Base-by-base conservation (phyloP, 1,140 invertebrate genomes). In the Caenorhabditis brenneri region DNA sequence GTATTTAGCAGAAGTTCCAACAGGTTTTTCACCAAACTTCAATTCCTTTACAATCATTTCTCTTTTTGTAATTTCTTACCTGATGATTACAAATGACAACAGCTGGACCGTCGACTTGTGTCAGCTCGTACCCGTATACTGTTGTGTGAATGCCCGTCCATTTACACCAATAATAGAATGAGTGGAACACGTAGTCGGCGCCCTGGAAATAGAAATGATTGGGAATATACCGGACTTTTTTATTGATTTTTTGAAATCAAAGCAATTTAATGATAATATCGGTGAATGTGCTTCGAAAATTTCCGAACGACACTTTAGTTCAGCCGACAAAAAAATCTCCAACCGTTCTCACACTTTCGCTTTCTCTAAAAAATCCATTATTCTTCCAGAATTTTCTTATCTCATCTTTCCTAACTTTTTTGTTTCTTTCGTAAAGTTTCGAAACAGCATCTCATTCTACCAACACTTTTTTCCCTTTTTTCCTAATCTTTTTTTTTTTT, bases 41-140 rank as follows among this genome's bases (percentile, higher is more conserved):
- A n/a, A n/a, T n/a, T n/a, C n/a, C n/a, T n/a, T n/a, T n/a, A n/a
- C n/a, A n/a, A n/a, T n/a, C n/a, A n/a, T n/a, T n/a, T n/a, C n/a
- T n/a, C n/a, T n/a, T n/a, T n/a, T n/a, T n/a, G n/a, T n/a, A n/a
- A n/a, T n/a, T n/a, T n/a, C n/a, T 19, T 24, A 74, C 65, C 65
- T 74, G 65, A 74, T 74, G 65, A 74, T 74, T 74, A 24, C 65
- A 74, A 46, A 74, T 74, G 10, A 74, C 65, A 24, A 74, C 36
- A 10, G 65, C 65, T 9, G 65, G 65, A 12, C 65, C 65, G 6
- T 74, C 65, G 15, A 74, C 33, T 42, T 74, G 65, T 22, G 65
- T 74, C 1, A 33, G 33, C 2, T 74, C 65, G 10, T 74, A 74
- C 4, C 29, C 29, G 15, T 74, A 74, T 33, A 74, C 65, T 42